Base-by-base conservation (phyloP, 2,888 invertebrate genomes). In the Platycheirus albimanus region DNA sequence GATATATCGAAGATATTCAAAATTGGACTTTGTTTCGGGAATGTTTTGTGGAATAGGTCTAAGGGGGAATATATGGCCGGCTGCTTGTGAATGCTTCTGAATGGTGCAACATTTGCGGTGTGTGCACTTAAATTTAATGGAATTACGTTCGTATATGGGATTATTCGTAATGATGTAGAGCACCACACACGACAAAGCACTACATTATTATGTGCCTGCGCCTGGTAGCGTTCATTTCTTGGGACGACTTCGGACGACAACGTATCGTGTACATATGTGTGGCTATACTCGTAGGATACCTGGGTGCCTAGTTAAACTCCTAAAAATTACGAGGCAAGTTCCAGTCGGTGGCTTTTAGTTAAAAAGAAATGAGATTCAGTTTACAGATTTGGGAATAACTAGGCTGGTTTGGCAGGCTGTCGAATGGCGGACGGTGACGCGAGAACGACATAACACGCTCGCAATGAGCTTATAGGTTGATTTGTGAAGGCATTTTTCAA, bases 121-220 rank as follows among this genome's bases (percentile, higher is more conserved):
- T 64, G 63, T 84, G 85, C 86, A 87, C 83, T 83, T 78, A 83
- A 83, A 83, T 83, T 83, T 83, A 83, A 83, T 83, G 83, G 83
- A 78, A 83, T 78, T 78, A 78, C 83, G 76, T 24, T 4, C 24
- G 7, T 76, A 67, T 69, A 76, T 70, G 77, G 81, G 56, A 52
- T 69, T 83, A 69, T 64, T 78, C 83, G 83, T 77, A 83, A 72
- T 83, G 83, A 83, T 83, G 77, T 83, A 64, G 83, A 74, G 81
- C 71, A 78, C 33, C 43, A 38, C 19, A 41, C 41, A 30, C 17
- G n/a, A n/a, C n/a, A n/a, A n/a, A n/a, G n/a, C n/a, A n/a, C n/a
- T n/a, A n/a, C n/a, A n/a, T 13, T 3, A 19, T 17, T 61, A 33
- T 28, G 30, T 49, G 36, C 13, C 19, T 45, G 13, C n/a, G n/a